Conservation (phyloP, 2,797 vertebrate species). For the Sebastes itinus region DNA sequence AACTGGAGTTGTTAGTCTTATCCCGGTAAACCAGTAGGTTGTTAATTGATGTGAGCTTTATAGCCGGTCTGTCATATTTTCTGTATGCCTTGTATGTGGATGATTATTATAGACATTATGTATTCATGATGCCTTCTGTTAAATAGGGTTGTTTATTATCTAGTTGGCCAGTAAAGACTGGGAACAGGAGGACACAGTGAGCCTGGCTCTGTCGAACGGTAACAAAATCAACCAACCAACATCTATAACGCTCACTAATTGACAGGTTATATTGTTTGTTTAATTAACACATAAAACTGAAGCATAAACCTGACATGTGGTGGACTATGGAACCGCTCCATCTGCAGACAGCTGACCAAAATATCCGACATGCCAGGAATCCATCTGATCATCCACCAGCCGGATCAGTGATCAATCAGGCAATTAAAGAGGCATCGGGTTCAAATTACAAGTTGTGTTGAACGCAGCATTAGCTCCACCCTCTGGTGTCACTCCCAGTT, state of each 20-base stretch:
- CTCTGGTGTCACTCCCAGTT: no score
- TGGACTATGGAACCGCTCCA: not conserved
- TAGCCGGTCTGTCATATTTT: not conserved
- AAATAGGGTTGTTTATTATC: not conserved
- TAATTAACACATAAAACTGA: not conserved
- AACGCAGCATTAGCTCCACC: no score
- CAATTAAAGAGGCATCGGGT: not conserved
- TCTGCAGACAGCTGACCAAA: not conserved
- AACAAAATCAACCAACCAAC: not conserved
- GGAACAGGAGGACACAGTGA: not conserved
- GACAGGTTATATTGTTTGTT: not conserved
- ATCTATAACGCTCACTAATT: not conserved
- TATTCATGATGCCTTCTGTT: not conserved
- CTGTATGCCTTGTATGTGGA: not conserved
- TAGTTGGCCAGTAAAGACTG: not conserved
- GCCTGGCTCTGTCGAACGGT: not conserved
- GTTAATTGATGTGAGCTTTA: not conserved
- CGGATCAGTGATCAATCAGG: not conserved
- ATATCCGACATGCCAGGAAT: not conserved
- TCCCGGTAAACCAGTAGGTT: not conserved
- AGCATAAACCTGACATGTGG: not conserved
- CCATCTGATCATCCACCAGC: not conserved
- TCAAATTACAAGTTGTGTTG: no score
- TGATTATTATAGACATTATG: not conserved
- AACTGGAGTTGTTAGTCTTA: not conserved